These are phyloP conservation scores for Luscinia megarhynchos DNA, from an alignment of 2,797 vertebrate species.

Conservation along the genomic window DNA sequence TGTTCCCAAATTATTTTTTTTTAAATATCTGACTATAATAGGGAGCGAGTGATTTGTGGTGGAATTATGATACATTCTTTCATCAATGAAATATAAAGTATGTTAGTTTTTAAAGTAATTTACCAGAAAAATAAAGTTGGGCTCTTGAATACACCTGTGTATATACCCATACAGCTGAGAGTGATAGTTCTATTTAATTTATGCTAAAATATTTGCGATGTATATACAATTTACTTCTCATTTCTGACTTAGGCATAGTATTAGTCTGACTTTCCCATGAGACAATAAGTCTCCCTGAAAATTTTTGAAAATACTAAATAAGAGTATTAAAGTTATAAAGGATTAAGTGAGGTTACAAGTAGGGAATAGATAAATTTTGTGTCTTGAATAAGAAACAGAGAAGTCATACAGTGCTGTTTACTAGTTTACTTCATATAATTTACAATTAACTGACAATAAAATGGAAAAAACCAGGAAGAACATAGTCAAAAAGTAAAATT, in stretches of 20 bases:
- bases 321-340: background rate
- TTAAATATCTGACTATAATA: background rate
- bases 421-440: background rate
- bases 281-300: background rate
- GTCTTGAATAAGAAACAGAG: background rate
- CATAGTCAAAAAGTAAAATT: background rate
- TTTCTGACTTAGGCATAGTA: background rate
- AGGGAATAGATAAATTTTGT: background rate
- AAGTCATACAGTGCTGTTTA: background rate
- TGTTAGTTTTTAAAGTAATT: background rate
- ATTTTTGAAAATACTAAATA: background rate
- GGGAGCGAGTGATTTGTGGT: background rate
- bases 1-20: background rate
- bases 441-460: background rate
- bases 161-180: background rate
- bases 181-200: background rate
- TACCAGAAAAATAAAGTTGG: background rate
- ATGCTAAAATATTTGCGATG: background rate
- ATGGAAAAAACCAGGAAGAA: background rate
- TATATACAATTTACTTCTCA: background rate
- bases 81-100: background rate
- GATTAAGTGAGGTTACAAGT: slow-evolving; percentile 9
- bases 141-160: background rate
- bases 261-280: background rate
- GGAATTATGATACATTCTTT: background rate